Conservation (phyloP, 2,113 vertebrate species). For the Struthio camelus region DNA sequence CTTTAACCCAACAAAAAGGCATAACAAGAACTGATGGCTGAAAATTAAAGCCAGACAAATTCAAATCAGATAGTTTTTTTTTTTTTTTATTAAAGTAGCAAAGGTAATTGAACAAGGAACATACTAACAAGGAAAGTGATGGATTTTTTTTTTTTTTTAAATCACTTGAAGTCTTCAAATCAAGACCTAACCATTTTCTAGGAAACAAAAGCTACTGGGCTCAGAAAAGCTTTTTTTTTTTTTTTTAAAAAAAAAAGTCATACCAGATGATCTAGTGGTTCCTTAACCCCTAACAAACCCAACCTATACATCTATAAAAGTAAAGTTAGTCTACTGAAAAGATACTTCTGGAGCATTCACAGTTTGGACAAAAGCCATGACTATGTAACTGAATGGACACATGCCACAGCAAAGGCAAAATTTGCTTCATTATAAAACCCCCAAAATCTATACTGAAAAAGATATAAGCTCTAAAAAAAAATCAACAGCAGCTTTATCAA, state of each 20-base stretch:
- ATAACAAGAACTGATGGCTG: not conserved
- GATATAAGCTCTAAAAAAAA: not conserved
- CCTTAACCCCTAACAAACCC: not conserved
- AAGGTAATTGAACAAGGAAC: not conserved
- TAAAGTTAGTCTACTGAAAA: not conserved
- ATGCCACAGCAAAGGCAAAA: slow-evolving; percentile 18
- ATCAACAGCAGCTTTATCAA: not conserved
- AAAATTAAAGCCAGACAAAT: slow-evolving; percentile 22
- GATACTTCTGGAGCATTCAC: not conserved
- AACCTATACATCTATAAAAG: not conserved
- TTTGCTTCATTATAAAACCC: slow-evolving; percentile 2
- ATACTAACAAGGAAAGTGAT: not conserved
- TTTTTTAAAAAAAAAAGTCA: not conserved
- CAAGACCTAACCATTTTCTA: not conserved
- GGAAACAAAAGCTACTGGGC: not conserved
- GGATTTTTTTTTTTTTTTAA: not conserved
- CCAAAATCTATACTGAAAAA: slow-evolving; percentile 12
- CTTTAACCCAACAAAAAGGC: slow-evolving; percentile 13
- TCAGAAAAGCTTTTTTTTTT: not conserved
- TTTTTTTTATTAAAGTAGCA: not conserved
- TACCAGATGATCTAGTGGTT: not conserved
- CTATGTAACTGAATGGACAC: not conserved
- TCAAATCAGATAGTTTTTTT: not conserved
- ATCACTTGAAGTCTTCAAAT: not conserved
- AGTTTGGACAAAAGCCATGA: not conserved